Evolutionary conservation across 2,797 vertebrate species (phyloP).

Genomic region (Hoplostethus mediterraneus): DNA sequence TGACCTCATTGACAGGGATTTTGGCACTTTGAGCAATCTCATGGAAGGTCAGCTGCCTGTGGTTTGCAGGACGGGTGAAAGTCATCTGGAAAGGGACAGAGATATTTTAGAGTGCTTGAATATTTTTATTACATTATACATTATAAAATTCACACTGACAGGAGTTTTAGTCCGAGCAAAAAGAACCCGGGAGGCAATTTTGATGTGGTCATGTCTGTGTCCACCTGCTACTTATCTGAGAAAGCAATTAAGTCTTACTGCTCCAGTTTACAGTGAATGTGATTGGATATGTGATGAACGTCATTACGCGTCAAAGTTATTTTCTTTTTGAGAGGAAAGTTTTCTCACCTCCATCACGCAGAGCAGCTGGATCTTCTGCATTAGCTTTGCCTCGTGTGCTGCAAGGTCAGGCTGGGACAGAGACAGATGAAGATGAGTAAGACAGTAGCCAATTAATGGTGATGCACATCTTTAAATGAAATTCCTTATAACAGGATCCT

Average conservation of each 20-base stretch:
- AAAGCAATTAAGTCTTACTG: neutral
- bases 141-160: neutral
- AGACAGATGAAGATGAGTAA: neutral
- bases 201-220: neutral
- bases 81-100: constrained; percentile 90
- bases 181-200: too few relatives aligned
- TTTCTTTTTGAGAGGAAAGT: too few relatives aligned
- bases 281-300: neutral
- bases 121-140: neutral
- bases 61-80: constrained; percentile 96
- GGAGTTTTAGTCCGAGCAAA: neutral
- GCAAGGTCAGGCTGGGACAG: constrained; percentile 91
- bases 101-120: neutral
- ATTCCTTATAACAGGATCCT: too few relatives aligned
- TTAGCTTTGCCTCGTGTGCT: constrained; percentile 93
- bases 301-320: neutral
- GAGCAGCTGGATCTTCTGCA: constrained; percentile 96
- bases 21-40: constrained; percentile 95
- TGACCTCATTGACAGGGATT: constrained; percentile 93
- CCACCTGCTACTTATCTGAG: neutral
- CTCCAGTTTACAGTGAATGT: neutral
- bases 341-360: constrained; percentile 97
- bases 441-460: neutral
- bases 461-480: neutral
- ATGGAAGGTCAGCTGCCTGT: constrained; percentile 96